phyloP scores from a whole-genome alignment of 2,113 vertebrate genomes.

The Odocoileus hemionus region DNA sequence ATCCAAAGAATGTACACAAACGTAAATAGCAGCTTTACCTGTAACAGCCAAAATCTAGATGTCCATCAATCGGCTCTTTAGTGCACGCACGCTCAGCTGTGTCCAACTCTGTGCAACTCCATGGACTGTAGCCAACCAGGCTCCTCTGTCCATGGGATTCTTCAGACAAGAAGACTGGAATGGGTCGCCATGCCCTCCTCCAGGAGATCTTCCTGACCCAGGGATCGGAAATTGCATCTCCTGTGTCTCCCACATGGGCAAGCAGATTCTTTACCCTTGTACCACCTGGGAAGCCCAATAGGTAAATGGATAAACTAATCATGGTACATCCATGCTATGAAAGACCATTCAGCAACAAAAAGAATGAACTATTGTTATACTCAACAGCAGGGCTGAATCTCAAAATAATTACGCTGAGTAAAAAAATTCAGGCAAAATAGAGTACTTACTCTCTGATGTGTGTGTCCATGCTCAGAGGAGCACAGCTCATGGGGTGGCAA shows the following conservation, averaged over 20 bases:
- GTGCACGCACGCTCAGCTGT: fast-evolving
- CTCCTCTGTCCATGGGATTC: background rate
- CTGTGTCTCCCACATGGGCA: background rate
- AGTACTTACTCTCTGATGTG: background rate
- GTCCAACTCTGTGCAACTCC: background rate
- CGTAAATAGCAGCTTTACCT: background rate
- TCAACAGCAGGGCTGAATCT: background rate
- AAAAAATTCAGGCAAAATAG: background rate
- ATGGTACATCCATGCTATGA: background rate
- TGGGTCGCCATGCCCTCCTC: background rate
- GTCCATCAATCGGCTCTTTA: background rate
- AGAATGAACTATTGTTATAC: background rate
- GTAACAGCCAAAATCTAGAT: background rate
- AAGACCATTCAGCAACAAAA: background rate
- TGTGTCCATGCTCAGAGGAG: background rate
- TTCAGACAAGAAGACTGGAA: background rate
- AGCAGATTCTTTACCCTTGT: background rate
- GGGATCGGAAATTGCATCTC: background rate
- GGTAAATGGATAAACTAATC: background rate
- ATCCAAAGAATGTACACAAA: background rate
- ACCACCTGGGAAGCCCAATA: background rate
- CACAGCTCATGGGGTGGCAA: background rate
- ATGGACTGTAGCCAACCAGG: background rate
- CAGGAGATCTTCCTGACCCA: background rate
- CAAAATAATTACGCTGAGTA: background rate